These are phyloP conservation scores for Gopherus flavomarginatus DNA, from an alignment of 2,113 vertebrate species.

Conservation along the genomic window DNA sequence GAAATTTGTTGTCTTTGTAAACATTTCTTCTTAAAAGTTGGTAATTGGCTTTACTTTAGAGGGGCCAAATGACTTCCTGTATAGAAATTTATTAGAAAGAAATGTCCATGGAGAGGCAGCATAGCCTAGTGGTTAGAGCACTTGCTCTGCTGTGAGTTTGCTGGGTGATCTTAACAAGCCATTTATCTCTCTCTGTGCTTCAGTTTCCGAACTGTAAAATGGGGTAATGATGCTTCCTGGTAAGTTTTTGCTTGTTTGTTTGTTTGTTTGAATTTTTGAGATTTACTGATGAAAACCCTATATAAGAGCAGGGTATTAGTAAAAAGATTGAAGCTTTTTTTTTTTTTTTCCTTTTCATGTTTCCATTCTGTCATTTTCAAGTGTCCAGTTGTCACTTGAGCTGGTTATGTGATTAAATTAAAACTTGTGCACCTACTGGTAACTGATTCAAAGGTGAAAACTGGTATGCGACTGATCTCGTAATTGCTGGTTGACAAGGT, in stretches of 20 bases:
- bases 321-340: background rate
- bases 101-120: background rate
- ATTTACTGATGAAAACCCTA: background rate
- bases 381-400: background rate
- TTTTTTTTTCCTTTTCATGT: background rate
- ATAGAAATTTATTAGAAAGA: background rate
- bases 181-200: background rate
- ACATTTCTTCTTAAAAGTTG: background rate
- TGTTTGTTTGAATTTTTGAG: background rate
- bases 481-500: background rate
- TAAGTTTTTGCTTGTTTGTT: background rate
- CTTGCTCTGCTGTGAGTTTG: background rate
- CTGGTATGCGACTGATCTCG: background rate
- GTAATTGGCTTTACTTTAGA: background rate
- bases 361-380: background rate
- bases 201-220: background rate
- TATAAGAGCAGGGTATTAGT: background rate
- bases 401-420: background rate
- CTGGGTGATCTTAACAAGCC: background rate
- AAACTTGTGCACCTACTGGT: background rate
- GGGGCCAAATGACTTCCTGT: background rate
- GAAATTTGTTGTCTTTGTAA: background rate
- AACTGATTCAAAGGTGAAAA: background rate
- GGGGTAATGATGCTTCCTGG: background rate
- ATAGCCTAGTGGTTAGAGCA: background rate